These are phyloP conservation scores for Battus philenor DNA, from an alignment of 1,140 invertebrate genomes.

Conservation along the genomic window DNA sequence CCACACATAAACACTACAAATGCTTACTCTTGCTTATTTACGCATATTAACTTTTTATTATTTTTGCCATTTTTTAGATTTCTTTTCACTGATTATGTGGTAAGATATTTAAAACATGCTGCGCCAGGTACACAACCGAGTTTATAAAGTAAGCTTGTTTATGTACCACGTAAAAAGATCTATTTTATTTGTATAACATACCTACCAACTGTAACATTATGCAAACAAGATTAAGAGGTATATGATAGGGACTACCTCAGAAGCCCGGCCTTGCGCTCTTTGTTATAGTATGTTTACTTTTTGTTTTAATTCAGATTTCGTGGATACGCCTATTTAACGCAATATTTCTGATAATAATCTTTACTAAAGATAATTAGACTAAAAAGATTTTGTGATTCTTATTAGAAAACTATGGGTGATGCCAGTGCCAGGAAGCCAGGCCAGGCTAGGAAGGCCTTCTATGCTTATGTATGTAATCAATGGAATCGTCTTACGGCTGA, in stretches of 20 bases:
- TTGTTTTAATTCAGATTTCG: neutral
- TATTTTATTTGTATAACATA: neutral
- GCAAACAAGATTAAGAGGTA: neutral
- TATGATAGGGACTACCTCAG: slow-evolving; percentile 4
- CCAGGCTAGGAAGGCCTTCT: too few species aligned
- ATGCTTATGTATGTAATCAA: too few species aligned
- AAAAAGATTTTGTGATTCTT: too few species aligned
- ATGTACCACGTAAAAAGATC: neutral
- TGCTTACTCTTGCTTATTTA: slow-evolving; percentile 20
- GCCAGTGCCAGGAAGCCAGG: too few species aligned
- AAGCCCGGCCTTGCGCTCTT: slow-evolving; percentile 11
- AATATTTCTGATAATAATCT: neutral
- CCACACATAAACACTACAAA: slow-evolving; percentile 28
- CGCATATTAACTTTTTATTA: slow-evolving; percentile 22
- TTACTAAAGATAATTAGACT: too few species aligned
- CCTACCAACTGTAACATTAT: slow-evolving; percentile 7
- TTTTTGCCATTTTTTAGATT: slow-evolving; percentile 6
- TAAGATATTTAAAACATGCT: neutral
- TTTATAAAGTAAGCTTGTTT: slow-evolving; percentile 5
- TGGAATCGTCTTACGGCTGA: too few species aligned
- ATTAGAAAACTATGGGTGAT: too few species aligned
- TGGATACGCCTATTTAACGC: neutral
- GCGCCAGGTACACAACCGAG: neutral
- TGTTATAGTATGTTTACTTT: neutral
- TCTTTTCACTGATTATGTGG: neutral